Evolutionary conservation across 2,113 vertebrate species (phyloP), one percentile per base, ranked within the genome.

Genomic region (Herpetotheres cachinnans): DNA sequence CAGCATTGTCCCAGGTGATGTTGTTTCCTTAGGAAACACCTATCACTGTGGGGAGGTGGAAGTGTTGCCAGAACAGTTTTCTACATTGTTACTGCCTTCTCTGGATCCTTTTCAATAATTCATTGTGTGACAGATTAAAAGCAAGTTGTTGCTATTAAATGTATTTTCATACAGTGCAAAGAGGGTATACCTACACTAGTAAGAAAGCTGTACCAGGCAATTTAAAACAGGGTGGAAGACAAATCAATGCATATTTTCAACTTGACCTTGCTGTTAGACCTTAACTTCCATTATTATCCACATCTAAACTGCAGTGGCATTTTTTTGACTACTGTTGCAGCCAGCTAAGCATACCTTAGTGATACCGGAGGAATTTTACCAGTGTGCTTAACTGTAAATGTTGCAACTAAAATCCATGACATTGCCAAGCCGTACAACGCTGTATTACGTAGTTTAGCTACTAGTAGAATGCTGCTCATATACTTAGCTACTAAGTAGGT

Each of bases 131-230:
- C 26, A 79, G 16, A 56, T 83, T 20, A 69, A 81, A 81, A 61
- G 5, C 8, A 72, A 50, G 10, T 50, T 42, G 13, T 36, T 59
- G 44, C n/a, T 89, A 36, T 59, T 63, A 86, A 47, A n/a, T 26
- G 2, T 55, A 32, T 62, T 76, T 27, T 58, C 6, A 7, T 46
- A 25, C 0, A 0, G 5, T 62, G 63, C 27, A 50, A 46, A 59
- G 7, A 1, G 14, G 7, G 2, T 42, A 52, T 42, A 47, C 13
- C n/a, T 34, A 15, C 2, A 3, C 22, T 63, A 44, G 18, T 2
- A 6, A 72, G 27, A 76, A 62, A 89, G n/a, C 30, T 0, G 0
- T 44, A 16, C 36, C 11, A 26, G 42, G n/a, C 22, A 55, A 88
- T 56, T 58, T 30, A 85, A 82, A 82, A 67, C 34, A 50, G 24